A percentile compares a stretch with the other conserved stretches of the same genome.
phyloP scores from a whole-genome alignment of 2,888 invertebrate genomes.

The Epirrhoe alternata region DNA sequence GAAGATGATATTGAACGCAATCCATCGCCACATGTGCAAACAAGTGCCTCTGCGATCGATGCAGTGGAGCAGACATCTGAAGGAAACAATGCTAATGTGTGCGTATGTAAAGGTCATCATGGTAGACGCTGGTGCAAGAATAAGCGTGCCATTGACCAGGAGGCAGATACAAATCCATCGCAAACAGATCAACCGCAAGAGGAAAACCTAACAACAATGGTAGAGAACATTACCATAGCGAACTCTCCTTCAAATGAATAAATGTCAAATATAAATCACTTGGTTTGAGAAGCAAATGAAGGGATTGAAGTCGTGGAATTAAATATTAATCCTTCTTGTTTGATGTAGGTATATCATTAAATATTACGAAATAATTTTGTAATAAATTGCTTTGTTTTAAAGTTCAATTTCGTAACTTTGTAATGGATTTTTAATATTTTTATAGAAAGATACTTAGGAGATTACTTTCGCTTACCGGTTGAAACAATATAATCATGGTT shows the following conservation, averaged over 20 bases:
- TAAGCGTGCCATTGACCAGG: slow-evolving; percentile 20
- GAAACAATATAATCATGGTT: background rate
- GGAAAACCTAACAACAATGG: slow-evolving; percentile 46
- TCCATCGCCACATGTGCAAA: slow-evolving; percentile 36
- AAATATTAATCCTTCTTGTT: slow-evolving; percentile 16
- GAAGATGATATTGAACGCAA: slow-evolving; percentile 32
- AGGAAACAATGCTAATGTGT: slow-evolving; percentile 29
- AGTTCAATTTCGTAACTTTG: slow-evolving; percentile 1
- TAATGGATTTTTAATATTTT: slow-evolving; percentile 1
- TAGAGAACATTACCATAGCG: slow-evolving; percentile 46
- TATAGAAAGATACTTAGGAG: background rate
- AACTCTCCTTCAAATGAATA: slow-evolving; percentile 33
- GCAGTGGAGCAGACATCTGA: slow-evolving; percentile 24
- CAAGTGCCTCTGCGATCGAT: slow-evolving; percentile 15
- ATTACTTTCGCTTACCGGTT: slow-evolving; percentile 2
- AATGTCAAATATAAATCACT: slow-evolving; percentile 15
- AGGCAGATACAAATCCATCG: slow-evolving; percentile 24
- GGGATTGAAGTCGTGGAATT: slow-evolving; percentile 8
- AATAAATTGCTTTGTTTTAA: slow-evolving; percentile 2
- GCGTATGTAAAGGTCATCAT: slow-evolving; percentile 29
- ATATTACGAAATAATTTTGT: slow-evolving; percentile 1
- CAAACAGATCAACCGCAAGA: slow-evolving; percentile 37
- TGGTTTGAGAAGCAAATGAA: slow-evolving; percentile 12
- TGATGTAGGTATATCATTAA: slow-evolving; percentile 29
- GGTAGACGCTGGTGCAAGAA: slow-evolving; percentile 18